A percentile compares a stretch with the other conserved stretches of the same genome.
phyloP scores from a whole-genome alignment of 1,140 invertebrate genomes.

The Bicyclus anynana region DNA sequence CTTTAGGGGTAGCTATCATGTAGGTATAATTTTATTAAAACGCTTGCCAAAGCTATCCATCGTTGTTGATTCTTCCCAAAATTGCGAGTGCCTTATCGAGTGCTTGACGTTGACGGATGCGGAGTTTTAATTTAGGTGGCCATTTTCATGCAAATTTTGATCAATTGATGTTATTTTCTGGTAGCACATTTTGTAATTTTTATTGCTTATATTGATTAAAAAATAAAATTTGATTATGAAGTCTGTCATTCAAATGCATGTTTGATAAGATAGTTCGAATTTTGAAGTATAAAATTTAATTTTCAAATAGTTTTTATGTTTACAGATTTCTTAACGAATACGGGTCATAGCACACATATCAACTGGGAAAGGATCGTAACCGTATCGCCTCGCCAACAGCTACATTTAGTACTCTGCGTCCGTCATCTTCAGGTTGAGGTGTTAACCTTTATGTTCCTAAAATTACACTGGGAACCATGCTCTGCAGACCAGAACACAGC shows the following conservation, averaged over 20 bases:
- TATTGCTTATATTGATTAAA: background rate
- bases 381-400: too few relatives aligned
- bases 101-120: constrained; percentile 20
- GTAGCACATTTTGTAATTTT: background rate
- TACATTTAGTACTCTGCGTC: too few relatives aligned
- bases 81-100: constrained; percentile 15
- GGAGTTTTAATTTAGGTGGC: constrained; percentile 12
- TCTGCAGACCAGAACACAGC: too few relatives aligned
- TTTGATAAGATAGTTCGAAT: background rate
- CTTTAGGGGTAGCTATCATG: too few relatives aligned
- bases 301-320: background rate
- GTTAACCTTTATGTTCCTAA: too few relatives aligned
- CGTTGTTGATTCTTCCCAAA: constrained; percentile 8
- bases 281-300: background rate
- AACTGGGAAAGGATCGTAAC: too few relatives aligned
- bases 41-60: constrained; percentile 28
- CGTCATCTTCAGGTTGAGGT: too few relatives aligned
- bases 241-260: background rate
- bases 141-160: constrained; percentile 20
- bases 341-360: too few relatives aligned
- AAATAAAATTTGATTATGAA: background rate
- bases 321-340: background rate
- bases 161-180: constrained; percentile 3
- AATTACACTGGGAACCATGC: too few relatives aligned
- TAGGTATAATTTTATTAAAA: background rate